Base-by-base conservation (phyloP, 30 jellyfish, hydroid and myxozoan genomes). In the Aurelia aurita region DNA sequence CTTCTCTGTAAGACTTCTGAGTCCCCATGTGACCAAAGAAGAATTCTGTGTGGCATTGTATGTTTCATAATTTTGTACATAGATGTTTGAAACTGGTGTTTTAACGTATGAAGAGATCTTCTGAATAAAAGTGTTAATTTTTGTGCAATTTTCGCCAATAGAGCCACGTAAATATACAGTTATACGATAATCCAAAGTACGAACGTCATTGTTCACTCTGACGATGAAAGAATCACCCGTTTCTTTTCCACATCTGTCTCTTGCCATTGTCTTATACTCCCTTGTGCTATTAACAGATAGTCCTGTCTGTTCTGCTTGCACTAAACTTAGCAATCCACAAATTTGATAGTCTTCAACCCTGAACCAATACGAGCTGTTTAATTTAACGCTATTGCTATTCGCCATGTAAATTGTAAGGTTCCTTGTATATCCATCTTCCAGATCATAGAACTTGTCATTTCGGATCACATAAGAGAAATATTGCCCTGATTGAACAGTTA, bases 341-440 rank as follows among this genome's bases (percentile, higher is more conserved):
- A 92, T 59, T 44, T 71, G 59, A 58, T 66, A 29, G 32, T 60
- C 63, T 15, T 82, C 94, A 6, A 86, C 43, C 55, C 82, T 92
- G 12, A 92, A 20, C 98, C 98, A 92, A 34, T 74, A 47, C 14
- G 74, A 34, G 25, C 31, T 53, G 46, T 63, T 65, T 11, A 87
- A 57, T 28, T 8, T 39, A 1, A 19, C 1, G 43, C n/a, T 35
- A 22, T 29, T 58, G 32, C 53, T 29, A 61, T 84, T 84, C 2
- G 91, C 65, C 51, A 86, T 39, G 34, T 23, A 68, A 16, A 95
- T 80, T 3, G 86, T 67, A n/a, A 95, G 79, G 51, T 80, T 95
- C 58, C 96, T 65, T 14, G 98, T 89, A 31, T 28, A 68, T 27
- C 99, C 99, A 85, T 95, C 97, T 85, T 95, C 99, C 68, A 39